Evolutionary conservation across 2,113 vertebrate species (phyloP), one percentile per base, ranked within the genome.

Genomic region (Taxidea taxus): DNA sequence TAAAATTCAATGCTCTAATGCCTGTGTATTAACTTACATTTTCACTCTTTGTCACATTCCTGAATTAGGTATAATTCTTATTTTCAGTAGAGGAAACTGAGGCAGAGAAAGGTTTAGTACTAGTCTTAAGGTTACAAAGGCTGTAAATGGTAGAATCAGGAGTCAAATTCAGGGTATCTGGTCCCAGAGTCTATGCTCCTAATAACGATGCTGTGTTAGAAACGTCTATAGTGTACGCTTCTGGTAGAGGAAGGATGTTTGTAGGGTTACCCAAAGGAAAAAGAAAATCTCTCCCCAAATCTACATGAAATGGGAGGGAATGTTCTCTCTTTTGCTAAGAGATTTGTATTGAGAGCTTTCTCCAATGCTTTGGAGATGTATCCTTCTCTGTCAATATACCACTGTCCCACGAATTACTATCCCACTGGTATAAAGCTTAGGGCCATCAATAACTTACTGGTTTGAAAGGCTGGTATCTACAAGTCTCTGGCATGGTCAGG

Each of bases 381-480:
- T 13, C n/a, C 8, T 92, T 51, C 49, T 90, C 39, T 95, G 42
- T 49, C 27, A 85, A 44, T 56, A 54, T 84, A 83, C 11, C 39
- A 66, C 0, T 91, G 60, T 51, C 34, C 21, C 51, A 20, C 2
- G 87, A 49, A 77, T 82, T 64, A 78, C 51, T 42, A 62, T 31
- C 10, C 21, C 49, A 15, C 6, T 37, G 37, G 27, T 27, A 83
- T 1, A 39, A 1, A 74, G 86, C 42, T 44, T 68, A 85, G 66
- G 31, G 54, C 15, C 62, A 44, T 0, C 4, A 11, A n/a, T 56
- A 72, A 97, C 98, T 98, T 98, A 99, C 99, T 92, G 99, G 99
- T 99, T 99, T 99, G 98, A 99, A 99, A 91, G 99, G 99, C 98
- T 99, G 99, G 98, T 99, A 99, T 93, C 99, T 99, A 97, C 99